A percentile compares a stretch with the other conserved stretches of the same genome.
phyloP scores from a whole-genome alignment of 2,113 vertebrate genomes.

The Antennarius striatus region DNA sequence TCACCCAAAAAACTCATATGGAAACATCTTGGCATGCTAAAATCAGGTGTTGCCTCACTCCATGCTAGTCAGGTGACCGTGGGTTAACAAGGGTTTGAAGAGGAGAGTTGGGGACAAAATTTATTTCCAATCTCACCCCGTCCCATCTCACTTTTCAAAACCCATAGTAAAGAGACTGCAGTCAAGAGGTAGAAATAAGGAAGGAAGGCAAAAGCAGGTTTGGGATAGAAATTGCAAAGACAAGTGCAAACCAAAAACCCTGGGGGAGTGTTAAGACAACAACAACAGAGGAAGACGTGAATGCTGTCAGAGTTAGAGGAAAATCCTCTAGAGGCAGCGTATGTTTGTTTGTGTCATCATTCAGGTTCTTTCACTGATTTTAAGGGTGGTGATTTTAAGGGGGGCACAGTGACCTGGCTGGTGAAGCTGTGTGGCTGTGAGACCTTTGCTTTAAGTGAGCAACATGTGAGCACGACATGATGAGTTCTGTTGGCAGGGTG shows the following conservation, averaged over 20 bases:
- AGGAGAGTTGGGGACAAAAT: conserved; percentile 13
- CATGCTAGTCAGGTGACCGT: conserved; percentile 40
- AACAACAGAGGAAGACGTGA: conserved; percentile 42
- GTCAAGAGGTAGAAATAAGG: conserved; percentile 30
- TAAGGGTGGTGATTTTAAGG: conserved; percentile 7
- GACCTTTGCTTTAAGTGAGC: conserved; percentile 58
- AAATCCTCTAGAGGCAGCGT: conserved; percentile 28
- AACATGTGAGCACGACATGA: conserved; percentile 38
- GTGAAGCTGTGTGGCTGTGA: conserved; percentile 49
- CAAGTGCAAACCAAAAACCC: conserved; percentile 27
- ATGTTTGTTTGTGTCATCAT: not conserved
- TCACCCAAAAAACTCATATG: conserved; percentile 37
- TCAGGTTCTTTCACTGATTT: not conserved
- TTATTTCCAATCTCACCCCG: conserved; percentile 7
- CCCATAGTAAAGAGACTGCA: conserved; percentile 28
- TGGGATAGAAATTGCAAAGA: conserved; percentile 32
- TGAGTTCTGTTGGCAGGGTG: conserved; percentile 64
- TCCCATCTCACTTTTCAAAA: conserved; percentile 30
- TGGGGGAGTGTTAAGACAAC: conserved; percentile 42
- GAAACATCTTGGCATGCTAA: conserved; percentile 47
- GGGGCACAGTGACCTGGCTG: conserved; percentile 26
- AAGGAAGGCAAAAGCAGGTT: conserved; percentile 18
- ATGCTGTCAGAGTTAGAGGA: conserved; percentile 26
- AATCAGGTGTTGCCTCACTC: conserved; percentile 27
- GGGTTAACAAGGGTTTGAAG: conserved; percentile 21